Percentiles rank a stretch among this genome's conserved stretches.
Evolutionary conservation across 2,888 invertebrate genomes (phyloP).

Genomic region (Coenonympha arcania): DNA sequence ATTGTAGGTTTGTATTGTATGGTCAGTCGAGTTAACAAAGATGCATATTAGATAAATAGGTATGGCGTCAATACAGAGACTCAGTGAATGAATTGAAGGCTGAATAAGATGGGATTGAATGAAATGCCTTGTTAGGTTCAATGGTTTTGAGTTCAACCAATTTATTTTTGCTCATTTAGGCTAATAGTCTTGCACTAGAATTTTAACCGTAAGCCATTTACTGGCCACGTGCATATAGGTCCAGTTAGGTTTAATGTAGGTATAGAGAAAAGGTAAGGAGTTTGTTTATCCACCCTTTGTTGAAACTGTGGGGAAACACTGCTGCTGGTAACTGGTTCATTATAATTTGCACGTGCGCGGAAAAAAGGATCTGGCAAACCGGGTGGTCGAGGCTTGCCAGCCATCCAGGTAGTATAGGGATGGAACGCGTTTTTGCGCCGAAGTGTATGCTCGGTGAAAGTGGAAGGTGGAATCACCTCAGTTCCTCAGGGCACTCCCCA

Average conservation of each 20-base stretch:
- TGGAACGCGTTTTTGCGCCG: no score
- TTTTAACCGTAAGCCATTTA: slow-evolving; percentile 17
- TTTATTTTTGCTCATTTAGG: slow-evolving; percentile 28
- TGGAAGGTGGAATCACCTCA: no score
- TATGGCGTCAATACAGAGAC: slow-evolving; percentile 21
- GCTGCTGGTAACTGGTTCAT: no score
- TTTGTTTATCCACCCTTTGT: no score
- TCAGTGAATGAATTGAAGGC: slow-evolving; percentile 25
- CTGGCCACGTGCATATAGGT: slow-evolving; percentile 8
- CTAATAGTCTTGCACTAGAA: slow-evolving; percentile 26
- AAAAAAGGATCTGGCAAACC: no score
- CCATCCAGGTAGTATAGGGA: no score
- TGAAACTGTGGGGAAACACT: no score
- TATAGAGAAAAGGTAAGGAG: not conserved
- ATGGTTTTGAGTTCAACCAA: slow-evolving; percentile 25
- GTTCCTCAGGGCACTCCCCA: no score
- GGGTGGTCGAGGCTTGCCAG: no score
- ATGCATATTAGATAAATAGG: slow-evolving; percentile 23
- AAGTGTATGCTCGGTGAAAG: no score
- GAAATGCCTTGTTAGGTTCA: slow-evolving; percentile 25
- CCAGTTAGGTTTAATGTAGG: not conserved
- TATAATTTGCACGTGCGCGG: no score
- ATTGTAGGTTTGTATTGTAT: no score
- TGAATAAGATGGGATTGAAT: slow-evolving; percentile 25
- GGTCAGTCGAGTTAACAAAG: slow-evolving; percentile 18